Base-by-base conservation (phyloP, 2,888 invertebrate species). In the Chrysodeixis includens region DNA sequence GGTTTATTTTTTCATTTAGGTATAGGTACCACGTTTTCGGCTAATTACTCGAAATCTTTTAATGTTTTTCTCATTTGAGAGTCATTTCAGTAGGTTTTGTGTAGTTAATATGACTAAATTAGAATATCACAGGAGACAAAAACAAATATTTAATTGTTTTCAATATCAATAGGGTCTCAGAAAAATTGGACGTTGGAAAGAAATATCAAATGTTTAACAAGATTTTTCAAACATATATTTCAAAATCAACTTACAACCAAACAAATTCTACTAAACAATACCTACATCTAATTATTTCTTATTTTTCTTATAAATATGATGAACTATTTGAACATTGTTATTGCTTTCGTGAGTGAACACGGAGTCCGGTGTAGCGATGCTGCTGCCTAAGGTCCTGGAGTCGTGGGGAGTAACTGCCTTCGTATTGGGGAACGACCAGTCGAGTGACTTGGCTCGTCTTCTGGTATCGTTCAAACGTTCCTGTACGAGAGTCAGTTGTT, bases 391-490 rank as follows among this genome's bases (percentile, higher is more conserved):
- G 30, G 22, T 35, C 71, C 74, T 74, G 59, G 78, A 4, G 46
- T 76, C 6, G 8, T 49, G 9, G 46, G 35, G 12, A 18, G 16
- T n/a, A 4, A 58, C 56, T 32, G 26, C 7, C 20, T 16, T 64
- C 1, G 10, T 22, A 9, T 55, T 60, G 30, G 75, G 16, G 68
- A 61, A 32, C 76, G 30, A 73, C 83, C 87, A 89, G 62, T 93
- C 92, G 3, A 93, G 59, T 0, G 93, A 93, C 59, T 84, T 90
- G 0, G 91, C 87, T 30, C 93, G 83, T 40, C 79, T 83, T 9
- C 58, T 81, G 10, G 68, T 72, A 1, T 58, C 52, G 1, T 61
- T 30, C 8, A 76, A 26, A 18, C 73, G 64, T 4, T 83, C 62
- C 0, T 64, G 58, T 52, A 77, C 77, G 1, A 83, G 71, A 7